These are phyloP conservation scores for Ispidina lecontei DNA, from an alignment of 2,797 vertebrate genomes.

Conservation along the genomic window DNA sequence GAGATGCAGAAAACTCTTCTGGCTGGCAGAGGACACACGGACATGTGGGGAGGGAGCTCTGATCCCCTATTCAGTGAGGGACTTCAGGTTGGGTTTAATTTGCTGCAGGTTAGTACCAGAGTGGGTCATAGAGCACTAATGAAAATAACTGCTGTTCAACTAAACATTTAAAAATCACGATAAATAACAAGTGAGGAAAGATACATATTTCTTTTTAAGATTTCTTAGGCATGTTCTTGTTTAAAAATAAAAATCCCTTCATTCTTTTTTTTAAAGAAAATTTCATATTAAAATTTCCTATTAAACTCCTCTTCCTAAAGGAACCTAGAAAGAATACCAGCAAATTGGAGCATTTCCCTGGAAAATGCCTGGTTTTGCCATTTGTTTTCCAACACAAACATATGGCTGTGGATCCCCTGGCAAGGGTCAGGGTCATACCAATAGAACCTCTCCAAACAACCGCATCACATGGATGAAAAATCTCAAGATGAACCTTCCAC, in stretches of 20 bases:
- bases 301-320: background rate
- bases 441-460: background rate
- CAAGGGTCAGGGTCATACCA: background rate
- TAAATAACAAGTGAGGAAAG: background rate
- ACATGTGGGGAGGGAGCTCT: background rate
- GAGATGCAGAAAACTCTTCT: background rate
- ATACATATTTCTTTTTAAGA: background rate
- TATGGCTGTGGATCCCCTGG: background rate
- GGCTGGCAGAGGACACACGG: background rate
- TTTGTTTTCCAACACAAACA: background rate
- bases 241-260: slow-evolving; percentile 5
- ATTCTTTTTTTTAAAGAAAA: background rate
- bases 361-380: background rate
- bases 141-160: background rate
- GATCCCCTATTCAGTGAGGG: background rate
- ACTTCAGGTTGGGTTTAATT: background rate
- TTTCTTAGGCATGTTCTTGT: background rate
- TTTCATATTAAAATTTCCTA: background rate
- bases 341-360: background rate
- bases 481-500: background rate
- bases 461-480: fast-evolving
- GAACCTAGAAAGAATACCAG: background rate
- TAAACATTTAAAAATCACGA: background rate
- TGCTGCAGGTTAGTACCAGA: background rate
- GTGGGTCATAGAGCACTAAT: background rate